Evolutionary conservation across 2,113 vertebrate genomes (phyloP).

Genomic region (Ranitomeya imitator): DNA sequence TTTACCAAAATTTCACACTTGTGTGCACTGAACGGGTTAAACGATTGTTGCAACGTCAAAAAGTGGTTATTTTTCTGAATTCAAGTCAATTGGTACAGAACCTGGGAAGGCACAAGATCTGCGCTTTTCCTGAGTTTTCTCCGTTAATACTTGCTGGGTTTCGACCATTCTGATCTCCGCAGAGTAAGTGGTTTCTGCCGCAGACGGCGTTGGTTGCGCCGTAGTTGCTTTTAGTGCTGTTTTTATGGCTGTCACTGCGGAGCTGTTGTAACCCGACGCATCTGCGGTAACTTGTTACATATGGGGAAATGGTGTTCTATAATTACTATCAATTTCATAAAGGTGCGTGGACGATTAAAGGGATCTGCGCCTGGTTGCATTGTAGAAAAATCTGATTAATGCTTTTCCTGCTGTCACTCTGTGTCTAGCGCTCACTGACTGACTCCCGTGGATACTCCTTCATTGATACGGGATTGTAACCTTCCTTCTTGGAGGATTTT

Average conservation of each 20-base stretch:
- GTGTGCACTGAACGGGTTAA: neutral
- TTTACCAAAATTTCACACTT: neutral
- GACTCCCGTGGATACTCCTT: no score
- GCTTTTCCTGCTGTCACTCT: neutral
- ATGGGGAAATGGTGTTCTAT: neutral
- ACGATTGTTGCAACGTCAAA: no score
- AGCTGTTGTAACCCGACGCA: neutral
- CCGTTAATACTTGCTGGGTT: no score
- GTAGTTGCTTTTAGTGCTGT: neutral
- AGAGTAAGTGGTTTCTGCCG: neutral
- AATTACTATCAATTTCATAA: neutral
- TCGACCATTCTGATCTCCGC: neutral
- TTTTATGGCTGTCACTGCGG: neutral
- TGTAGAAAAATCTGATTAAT: neutral
- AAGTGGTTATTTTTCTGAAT: no score
- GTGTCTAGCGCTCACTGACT: no score
- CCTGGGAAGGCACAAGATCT: neutral
- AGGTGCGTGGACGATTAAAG: neutral
- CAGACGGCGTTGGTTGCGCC: neutral
- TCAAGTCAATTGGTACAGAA: neutral
- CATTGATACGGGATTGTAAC: no score
- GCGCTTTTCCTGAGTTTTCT: no score
- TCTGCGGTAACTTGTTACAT: neutral
- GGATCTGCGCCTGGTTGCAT: no score
- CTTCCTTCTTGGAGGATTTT: no score